These are phyloP conservation scores for Hydractinia echinata DNA, from an alignment of 30 jellyfish, hydroid and myxozoan genomes.

Conservation along the genomic window DNA sequence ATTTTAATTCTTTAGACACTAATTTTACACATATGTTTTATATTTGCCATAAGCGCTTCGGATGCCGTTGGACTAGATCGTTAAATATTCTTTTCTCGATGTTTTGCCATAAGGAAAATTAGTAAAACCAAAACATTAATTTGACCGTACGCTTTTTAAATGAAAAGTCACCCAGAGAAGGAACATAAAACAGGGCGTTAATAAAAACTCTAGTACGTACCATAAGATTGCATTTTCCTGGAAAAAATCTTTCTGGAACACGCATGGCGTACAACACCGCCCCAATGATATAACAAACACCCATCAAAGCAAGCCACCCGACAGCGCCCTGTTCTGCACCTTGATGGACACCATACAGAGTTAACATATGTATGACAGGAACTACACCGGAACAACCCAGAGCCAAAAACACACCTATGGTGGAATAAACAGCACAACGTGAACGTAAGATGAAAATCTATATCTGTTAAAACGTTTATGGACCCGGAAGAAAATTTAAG, in stretches of 20 bases:
- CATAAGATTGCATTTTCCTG: conserved; percentile 84
- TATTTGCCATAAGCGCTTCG: too few relatives aligned
- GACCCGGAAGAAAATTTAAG: too few relatives aligned
- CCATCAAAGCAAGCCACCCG: conserved; percentile 92
- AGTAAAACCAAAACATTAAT: too few relatives aligned
- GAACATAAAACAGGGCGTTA: neutral
- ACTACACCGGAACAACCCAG: conserved; percentile 93
- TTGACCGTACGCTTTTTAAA: too few relatives aligned
- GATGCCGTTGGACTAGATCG: too few relatives aligned
- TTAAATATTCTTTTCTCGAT: too few relatives aligned
- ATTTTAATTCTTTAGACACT: too few relatives aligned
- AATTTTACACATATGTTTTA: too few relatives aligned
- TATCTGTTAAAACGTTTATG: too few relatives aligned
- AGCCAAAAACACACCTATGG: conserved; percentile 75
- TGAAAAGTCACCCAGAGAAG: neutral
- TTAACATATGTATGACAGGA: conserved; percentile 69
- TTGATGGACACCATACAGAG: conserved; percentile 53
- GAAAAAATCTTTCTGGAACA: conserved; percentile 94
- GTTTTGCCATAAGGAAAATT: too few relatives aligned
- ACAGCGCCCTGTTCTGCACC: conserved; percentile 87
- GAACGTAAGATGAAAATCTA: too few relatives aligned
- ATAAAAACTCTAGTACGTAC: conserved; percentile 42
- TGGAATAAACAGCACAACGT: neutral
- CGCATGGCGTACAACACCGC: conserved; percentile 82
- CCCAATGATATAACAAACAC: conserved; percentile 78